Evolutionary conservation across 2,888 invertebrate species (phyloP).

Genomic region (Aethes cnicana): DNA sequence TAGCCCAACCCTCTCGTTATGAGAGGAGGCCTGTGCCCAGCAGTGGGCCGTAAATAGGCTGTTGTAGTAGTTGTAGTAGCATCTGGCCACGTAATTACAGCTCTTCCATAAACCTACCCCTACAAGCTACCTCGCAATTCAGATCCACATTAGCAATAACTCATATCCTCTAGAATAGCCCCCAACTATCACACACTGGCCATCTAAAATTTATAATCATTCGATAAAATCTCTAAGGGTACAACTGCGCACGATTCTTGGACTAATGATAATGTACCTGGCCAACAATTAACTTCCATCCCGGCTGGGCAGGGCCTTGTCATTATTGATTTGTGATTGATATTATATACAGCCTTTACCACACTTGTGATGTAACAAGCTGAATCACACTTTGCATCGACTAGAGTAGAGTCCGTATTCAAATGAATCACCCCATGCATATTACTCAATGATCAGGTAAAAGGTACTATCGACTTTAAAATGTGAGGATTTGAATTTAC

Average conservation of each 20-base stretch:
- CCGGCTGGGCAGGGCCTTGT: constrained; percentile 65
- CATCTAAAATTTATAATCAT: constrained; percentile 51
- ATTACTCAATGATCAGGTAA: not conserved
- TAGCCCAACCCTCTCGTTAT: no score
- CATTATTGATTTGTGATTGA: constrained; percentile 78
- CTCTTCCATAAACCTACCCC: not conserved
- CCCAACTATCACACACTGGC: constrained; percentile 39
- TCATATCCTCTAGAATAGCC: constrained; percentile 25
- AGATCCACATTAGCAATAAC: constrained; percentile 23
- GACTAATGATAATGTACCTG: constrained; percentile 61
- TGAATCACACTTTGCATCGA: not conserved
- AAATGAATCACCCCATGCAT: not conserved
- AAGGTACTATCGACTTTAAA: not conserved
- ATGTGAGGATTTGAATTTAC: not conserved
- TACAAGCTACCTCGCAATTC: constrained; percentile 1
- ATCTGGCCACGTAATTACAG: no score
- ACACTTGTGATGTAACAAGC: not conserved
- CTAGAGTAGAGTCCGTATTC: not conserved
- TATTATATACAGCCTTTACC: constrained; percentile 52
- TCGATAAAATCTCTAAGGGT: constrained; percentile 52
- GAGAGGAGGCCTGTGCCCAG: no score
- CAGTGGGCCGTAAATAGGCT: no score
- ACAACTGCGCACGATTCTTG: constrained; percentile 38
- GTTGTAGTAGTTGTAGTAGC: no score
- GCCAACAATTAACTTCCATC: constrained; percentile 68